phyloP scores from a whole-genome alignment of 2,888 invertebrate genomes.

The Euplagia quadripunctaria region DNA sequence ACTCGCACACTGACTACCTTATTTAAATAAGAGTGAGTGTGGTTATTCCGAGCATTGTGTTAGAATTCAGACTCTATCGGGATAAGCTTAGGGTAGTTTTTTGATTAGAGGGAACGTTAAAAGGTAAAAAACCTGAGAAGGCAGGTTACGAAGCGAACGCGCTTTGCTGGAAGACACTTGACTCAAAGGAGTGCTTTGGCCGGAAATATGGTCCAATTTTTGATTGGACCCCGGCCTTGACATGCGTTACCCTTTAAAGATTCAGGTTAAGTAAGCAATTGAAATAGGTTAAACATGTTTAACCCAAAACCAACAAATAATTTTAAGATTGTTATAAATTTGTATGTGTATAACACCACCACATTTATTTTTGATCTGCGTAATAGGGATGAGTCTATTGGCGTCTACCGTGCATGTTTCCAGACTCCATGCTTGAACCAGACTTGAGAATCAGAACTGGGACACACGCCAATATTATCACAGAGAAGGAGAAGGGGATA shows the following conservation, averaged over 20 bases:
- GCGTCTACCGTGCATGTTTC: no score
- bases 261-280: slow-evolving; percentile 42
- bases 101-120: slow-evolving; percentile 51
- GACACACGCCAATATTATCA: no score
- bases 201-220: slow-evolving; percentile 77
- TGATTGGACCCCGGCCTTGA: slow-evolving; percentile 64
- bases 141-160: slow-evolving; percentile 74
- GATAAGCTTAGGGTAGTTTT: slow-evolving; percentile 57
- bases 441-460: no score
- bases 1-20: slow-evolving; percentile 81
- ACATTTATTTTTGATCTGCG: no score
- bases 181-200: slow-evolving; percentile 74
- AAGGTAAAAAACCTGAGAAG: slow-evolving; percentile 73
- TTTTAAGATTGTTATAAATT: neutral
- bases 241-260: slow-evolving; percentile 35
- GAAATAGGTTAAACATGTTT: slow-evolving; percentile 19
- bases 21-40: slow-evolving; percentile 85
- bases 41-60: slow-evolving; percentile 59
- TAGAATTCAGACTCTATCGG: slow-evolving; percentile 63
- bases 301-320: neutral
- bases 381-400: no score
- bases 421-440: no score
- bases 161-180: slow-evolving; percentile 72
- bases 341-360: no score
- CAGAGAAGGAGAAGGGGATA: no score